Base-by-base conservation (phyloP, 2,797 vertebrate species). In the Loriculus beryllinus region DNA sequence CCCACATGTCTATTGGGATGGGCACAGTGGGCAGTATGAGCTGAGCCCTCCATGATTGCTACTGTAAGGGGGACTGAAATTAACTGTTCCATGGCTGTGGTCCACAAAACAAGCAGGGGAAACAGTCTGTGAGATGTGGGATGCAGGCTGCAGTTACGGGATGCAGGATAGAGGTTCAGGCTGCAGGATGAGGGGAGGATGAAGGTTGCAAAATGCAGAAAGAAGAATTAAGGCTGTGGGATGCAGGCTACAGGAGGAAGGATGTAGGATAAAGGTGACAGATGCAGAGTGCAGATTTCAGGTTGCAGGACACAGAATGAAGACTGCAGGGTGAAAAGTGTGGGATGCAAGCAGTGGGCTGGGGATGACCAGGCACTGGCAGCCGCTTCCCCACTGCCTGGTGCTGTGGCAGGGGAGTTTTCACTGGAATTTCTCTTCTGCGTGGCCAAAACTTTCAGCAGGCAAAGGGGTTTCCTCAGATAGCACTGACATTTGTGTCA, bases 381-480 rank as follows among this genome's bases (percentile, higher is more conserved):
- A 71, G 49, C 19, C 2, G 2, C 47, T 82, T 70, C 45, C 26
- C 39, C 28, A 10, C 9, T 67, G 82, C 25, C 54, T 45, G 7
- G 7, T 0, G 2, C 23, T 54, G 74, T 25, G 54, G 54, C 26
- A 47, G 35, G 40, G 91, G 56, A 84, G 18, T 77, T 96, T 93
- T 77, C 56, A 26, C 37, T 35, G 63, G 86, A 19, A 87, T 92
- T 95, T 92, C 51, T 92, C 67, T 77, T 87, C 67, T 82, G 47
- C 14, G 75, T 63, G 51, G 78, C 43, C 59, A 79, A 63, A 79
- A 63, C 28, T 70, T 86, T 88, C 77, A 79, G 13, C 54, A 84
- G 26, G 42, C 74, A 62, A 3, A 26, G 79, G 86, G 71, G 82
- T 85, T 95, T 96, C 78, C 86, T 79, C 35, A 49, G 74, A 71